These are phyloP conservation scores for Tapirus terrestris DNA, from an alignment of 2,113 vertebrate genomes.

Conservation along the genomic window DNA sequence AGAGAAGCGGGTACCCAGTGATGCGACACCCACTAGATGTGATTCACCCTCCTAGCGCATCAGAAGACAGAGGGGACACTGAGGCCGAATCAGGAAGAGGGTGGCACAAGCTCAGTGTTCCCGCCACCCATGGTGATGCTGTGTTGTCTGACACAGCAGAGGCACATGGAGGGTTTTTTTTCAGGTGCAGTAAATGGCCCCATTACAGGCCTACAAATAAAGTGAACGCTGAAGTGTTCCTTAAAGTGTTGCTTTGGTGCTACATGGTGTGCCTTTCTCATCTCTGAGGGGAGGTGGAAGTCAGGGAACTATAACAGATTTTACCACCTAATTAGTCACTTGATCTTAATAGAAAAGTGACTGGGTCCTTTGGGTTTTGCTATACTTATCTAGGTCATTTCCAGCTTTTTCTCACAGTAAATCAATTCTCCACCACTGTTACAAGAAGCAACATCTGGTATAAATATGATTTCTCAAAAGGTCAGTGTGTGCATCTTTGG, in stretches of 20 bases:
- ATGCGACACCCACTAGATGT: neutral
- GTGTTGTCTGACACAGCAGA: neutral
- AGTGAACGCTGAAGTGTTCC: neutral
- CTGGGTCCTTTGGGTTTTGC: constrained; percentile 23
- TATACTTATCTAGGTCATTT: constrained; percentile 38
- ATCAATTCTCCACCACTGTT: neutral
- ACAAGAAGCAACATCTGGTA: constrained; percentile 34
- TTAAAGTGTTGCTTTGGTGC: neutral
- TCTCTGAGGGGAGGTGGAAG: constrained; percentile 22
- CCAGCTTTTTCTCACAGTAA: constrained; percentile 51
- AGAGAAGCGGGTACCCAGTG: neutral
- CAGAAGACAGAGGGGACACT: neutral
- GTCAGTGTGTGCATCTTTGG: neutral
- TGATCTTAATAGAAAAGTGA: constrained; percentile 49
- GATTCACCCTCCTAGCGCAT: neutral
- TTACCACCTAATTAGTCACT: constrained; percentile 46
- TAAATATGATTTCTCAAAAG: constrained; percentile 41
- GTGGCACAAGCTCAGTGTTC: neutral
- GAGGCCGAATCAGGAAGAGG: neutral
- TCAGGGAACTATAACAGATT: neutral
- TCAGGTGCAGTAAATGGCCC: neutral
- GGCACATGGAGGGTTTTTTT: neutral
- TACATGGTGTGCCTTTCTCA: neutral
- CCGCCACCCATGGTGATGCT: neutral
- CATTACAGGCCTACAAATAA: neutral